Evolutionary conservation across 2,113 vertebrate species (phyloP).

Genomic region (Sorex araneus): DNA sequence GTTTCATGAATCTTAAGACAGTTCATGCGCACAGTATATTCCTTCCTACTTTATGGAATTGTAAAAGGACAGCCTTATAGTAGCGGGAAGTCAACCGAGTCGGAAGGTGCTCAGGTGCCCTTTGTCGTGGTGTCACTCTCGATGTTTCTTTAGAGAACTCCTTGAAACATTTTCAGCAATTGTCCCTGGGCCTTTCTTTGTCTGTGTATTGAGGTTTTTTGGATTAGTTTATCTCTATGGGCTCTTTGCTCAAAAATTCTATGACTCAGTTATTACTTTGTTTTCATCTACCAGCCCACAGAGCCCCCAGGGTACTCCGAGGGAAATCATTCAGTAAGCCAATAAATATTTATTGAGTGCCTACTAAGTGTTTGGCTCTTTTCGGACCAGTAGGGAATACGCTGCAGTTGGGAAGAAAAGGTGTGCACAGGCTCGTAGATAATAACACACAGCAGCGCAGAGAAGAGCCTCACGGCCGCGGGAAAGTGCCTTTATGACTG

Average conservation of each 20-base stretch:
- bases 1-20: slow-evolving; percentile 67
- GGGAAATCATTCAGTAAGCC: slow-evolving; percentile 67
- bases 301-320: slow-evolving; percentile 64
- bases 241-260: slow-evolving; percentile 77
- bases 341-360: slow-evolving; percentile 81
- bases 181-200: slow-evolving; percentile 67
- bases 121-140: slow-evolving; percentile 1
- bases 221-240: slow-evolving; percentile 70
- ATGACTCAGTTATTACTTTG: slow-evolving; percentile 83
- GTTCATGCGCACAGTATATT: slow-evolving; percentile 57
- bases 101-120: neutral
- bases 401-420: slow-evolving; percentile 38
- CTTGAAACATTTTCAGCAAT: slow-evolving; percentile 54
- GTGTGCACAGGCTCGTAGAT: slow-evolving; percentile 20
- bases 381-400: slow-evolving; percentile 60
- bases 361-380: slow-evolving; percentile 75
- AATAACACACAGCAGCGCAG: neutral
- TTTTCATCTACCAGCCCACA: slow-evolving; percentile 73
- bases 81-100: slow-evolving; percentile 55
- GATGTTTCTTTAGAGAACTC: slow-evolving; percentile 52
- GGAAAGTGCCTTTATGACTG: neutral
- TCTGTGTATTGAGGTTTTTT: slow-evolving; percentile 62
- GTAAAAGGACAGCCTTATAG: slow-evolving; percentile 46
- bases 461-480: neutral
- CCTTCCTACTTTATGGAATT: slow-evolving; percentile 51